Conservation (phyloP, 2,888 invertebrate genomes). For the Cephus pygmeus region DNA sequence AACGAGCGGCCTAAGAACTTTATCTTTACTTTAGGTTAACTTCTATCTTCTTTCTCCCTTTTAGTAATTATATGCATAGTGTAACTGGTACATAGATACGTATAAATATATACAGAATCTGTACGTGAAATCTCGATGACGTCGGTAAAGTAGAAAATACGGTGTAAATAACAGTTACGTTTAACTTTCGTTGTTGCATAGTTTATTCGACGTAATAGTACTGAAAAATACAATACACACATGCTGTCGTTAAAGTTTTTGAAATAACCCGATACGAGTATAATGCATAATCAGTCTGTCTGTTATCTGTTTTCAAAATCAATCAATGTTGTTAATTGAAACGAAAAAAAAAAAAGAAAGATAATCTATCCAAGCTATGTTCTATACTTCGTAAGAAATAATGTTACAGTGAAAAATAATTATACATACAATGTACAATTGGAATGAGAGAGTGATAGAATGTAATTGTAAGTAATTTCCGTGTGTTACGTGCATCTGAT, state of each 20-base stretch:
- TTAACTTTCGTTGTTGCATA: background rate
- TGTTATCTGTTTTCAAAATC: background rate
- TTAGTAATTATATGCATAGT: background rate
- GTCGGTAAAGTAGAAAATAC: background rate
- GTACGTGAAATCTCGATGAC: background rate
- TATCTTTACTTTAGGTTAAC: conserved; percentile 10
- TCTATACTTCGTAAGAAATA: background rate
- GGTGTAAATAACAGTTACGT: background rate
- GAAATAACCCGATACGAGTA: background rate
- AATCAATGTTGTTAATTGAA: background rate
- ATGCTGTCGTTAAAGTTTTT: background rate
- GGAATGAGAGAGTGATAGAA: background rate
- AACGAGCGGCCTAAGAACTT: conserved; percentile 21
- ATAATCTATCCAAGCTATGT: background rate
- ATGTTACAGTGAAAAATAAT: background rate
- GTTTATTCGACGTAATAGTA: background rate
- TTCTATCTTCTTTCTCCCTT: background rate
- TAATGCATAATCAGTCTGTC: background rate
- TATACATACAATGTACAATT: background rate
- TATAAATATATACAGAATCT: background rate
- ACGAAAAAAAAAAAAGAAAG: background rate
- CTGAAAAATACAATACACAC: background rate
- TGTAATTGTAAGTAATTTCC: conserved; percentile 3
- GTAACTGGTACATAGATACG: background rate
- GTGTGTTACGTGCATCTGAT: background rate